Conservation (phyloP, 2,113 vertebrate species). For the Poecilia latipinna region DNA sequence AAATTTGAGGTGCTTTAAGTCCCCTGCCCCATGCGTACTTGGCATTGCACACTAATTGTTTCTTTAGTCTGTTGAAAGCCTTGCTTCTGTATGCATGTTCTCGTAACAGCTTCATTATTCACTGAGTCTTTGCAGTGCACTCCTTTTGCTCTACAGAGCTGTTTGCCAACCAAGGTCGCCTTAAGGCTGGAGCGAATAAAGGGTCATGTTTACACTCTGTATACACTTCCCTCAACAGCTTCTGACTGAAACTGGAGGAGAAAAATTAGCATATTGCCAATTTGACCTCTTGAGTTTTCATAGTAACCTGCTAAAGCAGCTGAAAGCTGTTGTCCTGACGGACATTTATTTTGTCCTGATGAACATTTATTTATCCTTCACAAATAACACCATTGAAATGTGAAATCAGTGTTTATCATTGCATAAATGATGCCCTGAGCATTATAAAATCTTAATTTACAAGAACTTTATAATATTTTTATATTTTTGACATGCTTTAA, state of each 20-base stretch:
- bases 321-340: neutral
- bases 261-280: neutral
- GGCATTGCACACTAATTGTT: constrained; percentile 54
- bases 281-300: neutral
- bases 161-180: constrained; percentile 56
- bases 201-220: constrained; percentile 42
- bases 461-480: too few relatives aligned
- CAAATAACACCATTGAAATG: neutral
- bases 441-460: neutral
- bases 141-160: constrained; percentile 54
- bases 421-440: neutral
- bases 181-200: constrained; percentile 52
- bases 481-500: too few relatives aligned
- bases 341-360: neutral
- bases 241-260: constrained; percentile 27
- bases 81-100: constrained; percentile 39
- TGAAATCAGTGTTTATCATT: neutral
- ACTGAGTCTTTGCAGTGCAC: constrained; percentile 43
- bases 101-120: constrained; percentile 59
- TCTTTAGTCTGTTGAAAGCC: constrained; percentile 50
- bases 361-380: neutral
- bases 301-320: neutral
- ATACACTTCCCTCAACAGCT: constrained; percentile 17
- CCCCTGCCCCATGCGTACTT: constrained; percentile 43
- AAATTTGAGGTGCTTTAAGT: constrained; percentile 52